Percentiles rank a stretch among this genome's conserved stretches.
phyloP scores from a whole-genome alignment of 1,140 invertebrate genomes.

The Choristoneura fumiferana region DNA sequence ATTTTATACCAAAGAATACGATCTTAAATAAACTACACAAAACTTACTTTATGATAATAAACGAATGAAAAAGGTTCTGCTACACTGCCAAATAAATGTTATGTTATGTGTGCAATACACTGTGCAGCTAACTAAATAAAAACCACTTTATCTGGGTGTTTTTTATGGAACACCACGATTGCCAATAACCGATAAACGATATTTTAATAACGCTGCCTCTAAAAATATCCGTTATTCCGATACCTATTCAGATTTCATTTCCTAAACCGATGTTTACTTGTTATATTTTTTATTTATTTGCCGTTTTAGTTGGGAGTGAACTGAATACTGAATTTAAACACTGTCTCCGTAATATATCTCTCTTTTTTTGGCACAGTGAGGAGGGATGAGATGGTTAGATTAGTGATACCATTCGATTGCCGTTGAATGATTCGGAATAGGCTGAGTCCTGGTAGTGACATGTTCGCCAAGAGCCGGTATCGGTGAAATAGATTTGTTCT shows the following conservation, averaged over 20 bases:
- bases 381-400: slow-evolving; percentile 13
- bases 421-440: slow-evolving; percentile 12
- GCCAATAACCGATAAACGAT: too few species aligned
- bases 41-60: too few species aligned
- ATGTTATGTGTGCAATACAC: too few species aligned
- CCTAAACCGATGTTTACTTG: slow-evolving; percentile 11
- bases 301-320: not conserved
- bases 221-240: not conserved
- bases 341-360: not conserved
- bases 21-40: too few species aligned
- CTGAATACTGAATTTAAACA: not conserved
- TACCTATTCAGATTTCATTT: not conserved
- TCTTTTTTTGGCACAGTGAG: not conserved
- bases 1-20: too few species aligned
- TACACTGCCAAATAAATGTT: too few species aligned
- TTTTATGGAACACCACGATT: too few species aligned
- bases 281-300: not conserved
- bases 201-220: too few species aligned
- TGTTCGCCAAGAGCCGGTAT: slow-evolving; percentile 6
- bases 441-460: not conserved
- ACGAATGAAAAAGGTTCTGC: too few species aligned
- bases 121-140: too few species aligned
- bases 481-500: not conserved
- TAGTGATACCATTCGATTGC: not conserved
- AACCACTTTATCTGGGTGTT: too few species aligned